Percentiles rank a stretch among this genome's conserved stretches.
These are phyloP conservation scores for Clarias batrachus DNA, from an alignment of 2,113 vertebrate species.

Conservation along the genomic window DNA sequence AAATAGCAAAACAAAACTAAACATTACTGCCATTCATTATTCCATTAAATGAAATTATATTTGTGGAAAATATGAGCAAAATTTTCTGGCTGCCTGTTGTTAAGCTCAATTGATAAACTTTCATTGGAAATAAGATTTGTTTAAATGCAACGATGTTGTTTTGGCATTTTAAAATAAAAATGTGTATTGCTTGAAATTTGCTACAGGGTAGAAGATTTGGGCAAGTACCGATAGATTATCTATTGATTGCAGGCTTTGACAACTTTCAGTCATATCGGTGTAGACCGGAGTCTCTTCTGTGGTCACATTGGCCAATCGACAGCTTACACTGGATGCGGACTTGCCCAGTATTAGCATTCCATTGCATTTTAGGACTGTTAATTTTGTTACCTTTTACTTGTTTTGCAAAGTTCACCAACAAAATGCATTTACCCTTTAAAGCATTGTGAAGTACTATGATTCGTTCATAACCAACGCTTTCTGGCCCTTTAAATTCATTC, in stretches of 20 bases:
- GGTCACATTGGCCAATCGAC: conserved; percentile 16
- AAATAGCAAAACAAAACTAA: conserved; percentile 54
- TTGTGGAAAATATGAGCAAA: conserved; percentile 20
- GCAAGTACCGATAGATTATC: conserved; percentile 10
- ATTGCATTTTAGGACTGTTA: conserved; percentile 28
- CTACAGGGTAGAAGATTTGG: conserved; percentile 48
- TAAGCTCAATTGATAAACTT: conserved; percentile 25
- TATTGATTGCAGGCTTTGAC: conserved; percentile 14
- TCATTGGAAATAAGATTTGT: conserved; percentile 29
- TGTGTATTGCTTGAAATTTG: conserved; percentile 41
- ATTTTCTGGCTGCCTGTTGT: conserved; percentile 11
- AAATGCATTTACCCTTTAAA: conserved; percentile 76
- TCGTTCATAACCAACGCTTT: conserved; percentile 47
- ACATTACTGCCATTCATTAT: conserved; percentile 42
- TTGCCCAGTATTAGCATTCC: conserved; percentile 43
- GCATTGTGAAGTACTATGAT: conserved; percentile 57
- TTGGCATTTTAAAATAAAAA: conserved; percentile 28
- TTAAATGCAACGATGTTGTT: conserved; percentile 26
- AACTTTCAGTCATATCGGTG: conserved; percentile 23
- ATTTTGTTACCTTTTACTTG: conserved; percentile 39
- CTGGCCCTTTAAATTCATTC: conserved; percentile 57
- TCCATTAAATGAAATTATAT: conserved; percentile 31
- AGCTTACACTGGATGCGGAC: conserved; percentile 11
- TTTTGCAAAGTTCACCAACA: conserved; percentile 55
- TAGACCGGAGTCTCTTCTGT: conserved; percentile 11